Base-by-base conservation (phyloP, 2,113 vertebrate species). In the Platycercus adscitus region DNA sequence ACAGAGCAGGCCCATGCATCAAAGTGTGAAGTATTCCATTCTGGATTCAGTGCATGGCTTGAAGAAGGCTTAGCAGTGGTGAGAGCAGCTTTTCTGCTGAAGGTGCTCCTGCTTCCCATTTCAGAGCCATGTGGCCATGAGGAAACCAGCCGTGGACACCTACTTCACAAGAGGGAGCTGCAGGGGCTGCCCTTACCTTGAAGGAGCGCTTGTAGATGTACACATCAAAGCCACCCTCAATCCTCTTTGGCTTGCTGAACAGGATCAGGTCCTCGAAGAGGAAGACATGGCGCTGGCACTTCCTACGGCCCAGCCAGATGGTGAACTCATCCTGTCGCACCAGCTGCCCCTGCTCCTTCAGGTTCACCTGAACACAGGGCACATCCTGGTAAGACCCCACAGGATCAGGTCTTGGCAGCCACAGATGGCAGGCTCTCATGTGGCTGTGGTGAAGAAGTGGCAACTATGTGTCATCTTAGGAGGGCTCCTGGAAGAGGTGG, bases 341-440 rank as follows among this genome's bases (percentile, higher is more conserved):
- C 94, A 99, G 96, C 91, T 99, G 98, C 14, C 99, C 99, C 94
- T 99, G 98, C 72, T 99, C 99, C 96, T 99, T 99, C 89, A 99
- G 97, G 88, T 99, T 99, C 73, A 99, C 98, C 99, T 99, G 96
- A 25, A 71, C 69, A 91, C 31, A 79, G n/a, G 58, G 64, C 28
- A 81, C 35, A 39, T 7, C 37, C 55, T 39, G 6, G 1, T 95
- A 23, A 94, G 77, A 66, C 4, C 33, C 13, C 46, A 25, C 46
- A 47, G 28, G 17, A 47, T 7, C 39, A 17, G 9, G 37, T 8
- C 44, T 10, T 11, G 35, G 55, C 69, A 84, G 41, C 16, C 55
- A 18, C 37, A 60, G 35, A 69, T 8, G 65, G 66, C 35, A 69
- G 3, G 19, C 33, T 69, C 37, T 56, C 20, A 25, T 4, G 9